Evolutionary conservation across 2,797 vertebrate genomes (phyloP), one percentile per base, ranked within the genome.

Genomic region (Dendrocincla fuliginosa): DNA sequence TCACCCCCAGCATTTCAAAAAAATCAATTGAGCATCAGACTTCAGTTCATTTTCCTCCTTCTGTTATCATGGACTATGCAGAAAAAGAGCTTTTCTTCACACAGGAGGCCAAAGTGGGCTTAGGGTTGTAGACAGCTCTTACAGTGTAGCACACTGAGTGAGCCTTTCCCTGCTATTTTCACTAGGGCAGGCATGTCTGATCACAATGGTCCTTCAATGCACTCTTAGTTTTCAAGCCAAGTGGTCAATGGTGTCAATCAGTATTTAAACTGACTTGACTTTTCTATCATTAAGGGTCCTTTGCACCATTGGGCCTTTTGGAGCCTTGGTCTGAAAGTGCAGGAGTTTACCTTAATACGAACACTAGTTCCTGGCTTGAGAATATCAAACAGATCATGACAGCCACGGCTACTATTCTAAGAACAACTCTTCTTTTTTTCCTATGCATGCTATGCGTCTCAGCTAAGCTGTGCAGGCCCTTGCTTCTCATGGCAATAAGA

Each of bases 401-500:
- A 2, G 9, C 30, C 27, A 37, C 16, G 17, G 7, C 42, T 42
- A 20, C 37, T 20, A 2, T 32, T 74, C 44, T 27, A 13, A 46
- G 78, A 85, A 15, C 10, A n/a, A 0, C 14, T 35, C 16, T 13
- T 19, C 24, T 46, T 47, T 50, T 50, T 65, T 22, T 39, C 23
- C 32, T 57, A 6, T 16, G 5, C 13, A 30, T 19, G 49, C 68
- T 20, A 2, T 0, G 0, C 76, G 14, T 28, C 50, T 41, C 50
- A 68, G 7, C 6, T 42, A 57, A 75, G 30, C 6, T 68, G 23
- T 46, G 15, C 37, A 74, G 19, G 10, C 9, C n/a, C 22, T 55
- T 55, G 22, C 12, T 83, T 70, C 39, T 74, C 35, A 23, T 6
- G 7, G 24, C 8, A 69, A 35, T 52, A 67, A 28, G 55, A 78